Conservation (phyloP, 1,140 invertebrate species). For the Heliconius hewitsoni region DNA sequence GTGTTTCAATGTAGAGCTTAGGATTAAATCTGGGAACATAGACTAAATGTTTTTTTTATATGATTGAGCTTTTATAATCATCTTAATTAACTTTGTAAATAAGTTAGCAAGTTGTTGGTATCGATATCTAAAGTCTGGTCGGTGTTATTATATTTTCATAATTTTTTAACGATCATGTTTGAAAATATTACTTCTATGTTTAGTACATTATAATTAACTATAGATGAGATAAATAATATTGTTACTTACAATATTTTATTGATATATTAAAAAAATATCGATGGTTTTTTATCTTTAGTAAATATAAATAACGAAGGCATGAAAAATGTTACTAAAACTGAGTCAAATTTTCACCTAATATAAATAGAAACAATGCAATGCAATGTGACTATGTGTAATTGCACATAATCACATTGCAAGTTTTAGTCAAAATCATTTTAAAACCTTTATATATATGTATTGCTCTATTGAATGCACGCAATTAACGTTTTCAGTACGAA, state of each 20-base stretch:
- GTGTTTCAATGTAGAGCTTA: no score
- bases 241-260: no score
- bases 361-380: neutral
- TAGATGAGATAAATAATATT: no score
- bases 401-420: neutral
- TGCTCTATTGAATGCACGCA: conserved; percentile 4
- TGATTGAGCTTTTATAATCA: no score
- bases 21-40: no score
- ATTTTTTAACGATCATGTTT: neutral
- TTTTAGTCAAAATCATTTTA: conserved; percentile 9
- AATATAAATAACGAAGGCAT: no score
- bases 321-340: no score
- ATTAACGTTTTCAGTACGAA: neutral
- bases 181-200: neutral
- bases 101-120: no score
- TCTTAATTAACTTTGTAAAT: no score
- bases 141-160: neutral
- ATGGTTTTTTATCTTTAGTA: no score
- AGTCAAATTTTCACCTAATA: neutral
- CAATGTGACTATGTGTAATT: neutral
- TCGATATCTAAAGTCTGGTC: neutral
- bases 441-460: neutral
- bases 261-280: neutral
- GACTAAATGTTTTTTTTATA: no score
- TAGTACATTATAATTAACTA: neutral